Conservation (phyloP, 2,888 invertebrate species). For the Xanthia togata region DNA sequence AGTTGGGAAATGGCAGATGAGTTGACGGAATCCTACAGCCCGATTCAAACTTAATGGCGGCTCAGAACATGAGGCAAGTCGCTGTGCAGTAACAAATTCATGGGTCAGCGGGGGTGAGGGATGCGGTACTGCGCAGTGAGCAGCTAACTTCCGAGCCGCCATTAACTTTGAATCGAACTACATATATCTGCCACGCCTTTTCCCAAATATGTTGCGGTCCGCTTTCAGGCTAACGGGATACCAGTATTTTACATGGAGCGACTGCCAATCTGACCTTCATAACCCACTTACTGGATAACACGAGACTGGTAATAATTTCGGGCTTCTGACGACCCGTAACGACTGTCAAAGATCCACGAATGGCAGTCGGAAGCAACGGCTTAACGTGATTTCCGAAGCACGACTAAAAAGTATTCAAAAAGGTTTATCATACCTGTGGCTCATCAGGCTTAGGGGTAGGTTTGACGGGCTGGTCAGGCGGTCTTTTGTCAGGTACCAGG, state of each 20-base stretch:
- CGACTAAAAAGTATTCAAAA: not conserved
- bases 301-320: too few species aligned
- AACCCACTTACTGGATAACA: not conserved
- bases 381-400: not conserved
- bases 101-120: too few species aligned
- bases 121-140: too few species aligned
- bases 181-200: not conserved
- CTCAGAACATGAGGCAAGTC: too few species aligned
- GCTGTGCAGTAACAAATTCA: too few species aligned
- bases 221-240: not conserved
- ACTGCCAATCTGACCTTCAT: not conserved
- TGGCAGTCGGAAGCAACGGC: too few species aligned
- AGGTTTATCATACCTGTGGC: conserved; percentile 56
- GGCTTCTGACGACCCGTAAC: not conserved
- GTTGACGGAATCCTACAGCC: too few species aligned
- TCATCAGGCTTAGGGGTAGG: conserved; percentile 73
- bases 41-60: too few species aligned
- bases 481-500: conserved; percentile 71
- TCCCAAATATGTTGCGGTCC: not conserved
- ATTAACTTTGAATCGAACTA: too few species aligned
- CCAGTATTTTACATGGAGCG: not conserved
- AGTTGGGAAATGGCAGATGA: not conserved
- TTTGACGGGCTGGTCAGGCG: conserved; percentile 75
- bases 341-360: not conserved
- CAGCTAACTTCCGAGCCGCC: too few species aligned